Evolutionary conservation across 2,888 invertebrate genomes (phyloP).

Genomic region (Schizaphis graminum): DNA sequence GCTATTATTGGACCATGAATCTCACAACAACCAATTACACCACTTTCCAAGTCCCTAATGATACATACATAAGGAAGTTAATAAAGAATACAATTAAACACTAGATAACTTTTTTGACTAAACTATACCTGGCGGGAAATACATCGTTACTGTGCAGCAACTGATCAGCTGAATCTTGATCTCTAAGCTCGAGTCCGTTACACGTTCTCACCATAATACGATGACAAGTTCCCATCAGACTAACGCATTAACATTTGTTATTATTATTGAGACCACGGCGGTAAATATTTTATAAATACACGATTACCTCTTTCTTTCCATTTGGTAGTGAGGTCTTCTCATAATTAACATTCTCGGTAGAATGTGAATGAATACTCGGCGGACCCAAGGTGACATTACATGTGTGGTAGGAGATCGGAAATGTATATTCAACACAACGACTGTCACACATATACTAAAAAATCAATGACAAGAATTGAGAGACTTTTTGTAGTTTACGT

Average conservation of each 20-base stretch:
- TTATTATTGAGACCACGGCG: not conserved
- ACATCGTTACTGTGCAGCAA: constrained; percentile 71
- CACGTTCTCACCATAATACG: constrained; percentile 83
- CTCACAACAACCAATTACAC: constrained; percentile 64
- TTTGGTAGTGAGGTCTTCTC: constrained; percentile 80
- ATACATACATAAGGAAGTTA: not conserved
- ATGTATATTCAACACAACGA: constrained; percentile 96
- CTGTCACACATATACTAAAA: constrained; percentile 91
- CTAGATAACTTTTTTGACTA: not conserved
- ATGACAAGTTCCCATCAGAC: constrained; percentile 71
- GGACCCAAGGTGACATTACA: constrained; percentile 97
- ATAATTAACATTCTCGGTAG: constrained; percentile 93
- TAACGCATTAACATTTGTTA: constrained; percentile 66
- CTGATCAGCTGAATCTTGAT: constrained; percentile 73
- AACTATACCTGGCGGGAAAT: constrained; percentile 69
- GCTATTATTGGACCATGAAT: constrained; percentile 66
- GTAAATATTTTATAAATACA: not conserved
- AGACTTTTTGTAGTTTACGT: not conserved
- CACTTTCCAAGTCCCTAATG: constrained; percentile 65
- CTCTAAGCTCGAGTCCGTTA: constrained; percentile 82
- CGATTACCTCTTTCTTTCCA: constrained; percentile 71
- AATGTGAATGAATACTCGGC: constrained; percentile 95
- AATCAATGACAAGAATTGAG: not conserved
- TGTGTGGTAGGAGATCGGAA: constrained; percentile 98
- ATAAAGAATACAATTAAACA: not conserved